Conservation (phyloP, 2,797 vertebrate species). For the Eupleurogrammus muticus region DNA sequence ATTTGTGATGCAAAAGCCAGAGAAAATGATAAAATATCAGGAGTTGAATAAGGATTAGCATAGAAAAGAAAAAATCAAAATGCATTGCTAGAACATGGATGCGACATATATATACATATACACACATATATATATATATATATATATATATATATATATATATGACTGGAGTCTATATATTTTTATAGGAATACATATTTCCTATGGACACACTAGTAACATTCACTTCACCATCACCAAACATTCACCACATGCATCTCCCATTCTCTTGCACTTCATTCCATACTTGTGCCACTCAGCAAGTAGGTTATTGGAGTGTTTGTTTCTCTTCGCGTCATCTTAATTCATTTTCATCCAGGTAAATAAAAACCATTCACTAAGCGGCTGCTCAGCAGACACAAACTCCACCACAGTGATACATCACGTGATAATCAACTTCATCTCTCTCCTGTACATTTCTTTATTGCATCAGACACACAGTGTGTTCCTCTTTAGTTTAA, state of each 20-base stretch:
- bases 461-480: not conserved
- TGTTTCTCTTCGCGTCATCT: not conserved
- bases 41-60: not conserved
- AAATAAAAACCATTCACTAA: constrained; percentile 1
- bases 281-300: not conserved
- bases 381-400: not conserved
- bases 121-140: no score
- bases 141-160: no score
- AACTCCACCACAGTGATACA: not conserved
- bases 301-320: not conserved
- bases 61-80: not conserved
- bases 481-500: not conserved
- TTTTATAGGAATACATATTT: no score
- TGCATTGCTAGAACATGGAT: not conserved
- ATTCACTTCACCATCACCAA: not conserved
- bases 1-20: not conserved
- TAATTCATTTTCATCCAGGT: constrained; percentile 6
- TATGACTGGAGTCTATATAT: no score
- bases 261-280: not conserved
- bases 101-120: no score
- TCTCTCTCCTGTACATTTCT: not conserved
- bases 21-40: constrained; percentile 3
- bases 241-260: not conserved
- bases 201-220: no score
- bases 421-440: not conserved